Evolutionary conservation across 1,140 invertebrate species (phyloP).

Genomic region (Hylaeus volcanicus): DNA sequence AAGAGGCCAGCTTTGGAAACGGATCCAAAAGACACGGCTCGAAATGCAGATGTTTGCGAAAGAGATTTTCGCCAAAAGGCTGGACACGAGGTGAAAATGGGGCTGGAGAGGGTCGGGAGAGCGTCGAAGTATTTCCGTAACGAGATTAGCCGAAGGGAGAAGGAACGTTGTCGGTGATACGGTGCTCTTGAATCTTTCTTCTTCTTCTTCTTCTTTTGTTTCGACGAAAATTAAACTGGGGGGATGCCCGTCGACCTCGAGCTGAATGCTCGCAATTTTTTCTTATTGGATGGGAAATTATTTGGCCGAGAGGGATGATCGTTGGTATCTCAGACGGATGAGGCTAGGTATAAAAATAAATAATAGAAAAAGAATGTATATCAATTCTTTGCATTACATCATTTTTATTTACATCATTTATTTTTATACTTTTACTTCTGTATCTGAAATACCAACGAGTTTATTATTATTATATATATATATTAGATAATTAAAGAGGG

Average conservation of each 20-base stretch:
- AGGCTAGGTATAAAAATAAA: too few relatives aligned
- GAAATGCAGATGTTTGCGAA: slow-evolving; percentile 50
- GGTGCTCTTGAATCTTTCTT: background rate
- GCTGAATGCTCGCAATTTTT: background rate
- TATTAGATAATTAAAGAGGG: too few relatives aligned
- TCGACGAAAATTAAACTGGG: background rate
- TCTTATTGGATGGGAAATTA: too few relatives aligned
- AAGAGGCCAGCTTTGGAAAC: slow-evolving; percentile 44
- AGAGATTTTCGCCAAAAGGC: slow-evolving; percentile 45
- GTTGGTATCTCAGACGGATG: too few relatives aligned
- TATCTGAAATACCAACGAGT: background rate
- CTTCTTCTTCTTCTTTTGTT: background rate
- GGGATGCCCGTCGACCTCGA: background rate
- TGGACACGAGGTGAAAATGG: slow-evolving; percentile 16
- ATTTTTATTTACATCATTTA: too few relatives aligned
- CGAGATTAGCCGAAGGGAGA: slow-evolving; percentile 17
- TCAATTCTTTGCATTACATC: too few relatives aligned
- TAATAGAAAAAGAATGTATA: too few relatives aligned
- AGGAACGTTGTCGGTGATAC: background rate
- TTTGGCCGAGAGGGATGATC: too few relatives aligned
- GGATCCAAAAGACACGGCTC: slow-evolving; percentile 16
- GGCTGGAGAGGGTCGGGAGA: background rate
- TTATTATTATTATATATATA: too few relatives aligned
- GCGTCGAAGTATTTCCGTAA: slow-evolving; percentile 6
- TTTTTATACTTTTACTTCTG: too few relatives aligned